phyloP scores from a whole-genome alignment of 2,888 invertebrate species.

The Seira musarum region DNA sequence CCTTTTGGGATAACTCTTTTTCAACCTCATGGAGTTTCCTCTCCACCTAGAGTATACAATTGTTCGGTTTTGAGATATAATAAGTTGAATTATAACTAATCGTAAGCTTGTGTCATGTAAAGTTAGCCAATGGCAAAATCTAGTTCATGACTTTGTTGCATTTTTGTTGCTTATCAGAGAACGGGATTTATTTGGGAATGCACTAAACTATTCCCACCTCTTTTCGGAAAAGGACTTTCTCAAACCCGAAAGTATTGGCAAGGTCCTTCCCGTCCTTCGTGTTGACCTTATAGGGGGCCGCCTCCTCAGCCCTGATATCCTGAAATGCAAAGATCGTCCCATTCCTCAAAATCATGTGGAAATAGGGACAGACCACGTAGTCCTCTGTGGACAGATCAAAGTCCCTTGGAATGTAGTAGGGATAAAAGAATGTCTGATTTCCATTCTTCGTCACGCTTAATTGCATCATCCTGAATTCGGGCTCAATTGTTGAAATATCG shows the following conservation, averaged over 20 bases:
- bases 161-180: no score
- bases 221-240: constrained; percentile 52
- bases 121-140: no score
- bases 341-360: constrained; percentile 62
- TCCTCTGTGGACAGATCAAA: constrained; percentile 50
- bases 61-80: no score
- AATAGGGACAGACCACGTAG: constrained; percentile 64
- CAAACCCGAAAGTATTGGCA: constrained; percentile 36
- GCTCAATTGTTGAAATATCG: constrained; percentile 65
- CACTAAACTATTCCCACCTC: no score
- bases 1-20: not conserved
- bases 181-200: no score
- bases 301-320: constrained; percentile 50
- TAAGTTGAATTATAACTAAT: no score
- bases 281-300: constrained; percentile 49
- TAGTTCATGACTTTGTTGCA: no score
- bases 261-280: constrained; percentile 27
- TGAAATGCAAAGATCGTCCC: constrained; percentile 65
- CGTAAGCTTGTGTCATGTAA: no score
- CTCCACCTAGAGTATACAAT: no score
- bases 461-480: constrained; percentile 66
- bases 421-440: constrained; percentile 64
- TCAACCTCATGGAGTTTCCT: not conserved
- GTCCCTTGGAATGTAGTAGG: constrained; percentile 65
- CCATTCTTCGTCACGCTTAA: constrained; percentile 59